A percentile compares a stretch with the other conserved stretches of the same genome.
Evolutionary conservation across 2,797 vertebrate species (phyloP).

Genomic region (Characodon lateralis): DNA sequence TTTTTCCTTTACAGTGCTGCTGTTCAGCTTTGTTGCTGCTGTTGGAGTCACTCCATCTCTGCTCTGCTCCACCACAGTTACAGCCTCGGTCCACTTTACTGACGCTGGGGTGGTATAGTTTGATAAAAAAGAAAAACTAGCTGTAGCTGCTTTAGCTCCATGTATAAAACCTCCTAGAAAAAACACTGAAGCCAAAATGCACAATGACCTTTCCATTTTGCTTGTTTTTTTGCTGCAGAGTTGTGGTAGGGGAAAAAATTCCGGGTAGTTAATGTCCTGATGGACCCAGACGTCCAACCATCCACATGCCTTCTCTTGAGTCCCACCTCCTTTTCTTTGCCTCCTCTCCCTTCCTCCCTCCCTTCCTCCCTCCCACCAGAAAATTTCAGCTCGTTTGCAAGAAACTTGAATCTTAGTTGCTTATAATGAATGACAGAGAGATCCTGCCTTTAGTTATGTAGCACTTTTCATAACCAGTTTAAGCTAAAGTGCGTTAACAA

Average conservation of each 20-base stretch:
- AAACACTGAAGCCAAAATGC: constrained; percentile 45
- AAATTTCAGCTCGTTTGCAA: constrained; percentile 22
- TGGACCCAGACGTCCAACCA: constrained; percentile 57
- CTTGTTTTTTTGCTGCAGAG: constrained; percentile 34
- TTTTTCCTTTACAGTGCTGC: constrained; percentile 12
- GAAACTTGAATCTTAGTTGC: not conserved
- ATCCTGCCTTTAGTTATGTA: not conserved
- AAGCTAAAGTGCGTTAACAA: not conserved
- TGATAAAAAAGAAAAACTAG: not conserved
- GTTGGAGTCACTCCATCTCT: constrained; percentile 19
- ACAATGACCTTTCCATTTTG: constrained; percentile 66
- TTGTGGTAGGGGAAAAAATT: not conserved
- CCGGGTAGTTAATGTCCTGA: constrained; percentile 35
- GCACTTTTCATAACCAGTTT: not conserved
- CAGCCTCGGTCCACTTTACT: constrained; percentile 20
- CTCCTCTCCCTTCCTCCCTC: constrained; percentile 12
- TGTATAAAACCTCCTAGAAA: constrained; percentile 38
- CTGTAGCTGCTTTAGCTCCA: constrained; percentile 17
- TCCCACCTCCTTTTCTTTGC: constrained; percentile 33
- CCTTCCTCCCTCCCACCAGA: constrained; percentile 6
- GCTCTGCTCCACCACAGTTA: constrained; percentile 26
- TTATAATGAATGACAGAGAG: not conserved
- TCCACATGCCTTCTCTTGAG: constrained; percentile 51
- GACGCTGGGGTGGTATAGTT: constrained; percentile 17
- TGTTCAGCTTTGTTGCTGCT: constrained; percentile 12